A percentile compares a stretch with the other conserved stretches of the same genome.
Evolutionary conservation across 2,113 vertebrate species (phyloP).

Genomic region (Hippocampus zosterae): DNA sequence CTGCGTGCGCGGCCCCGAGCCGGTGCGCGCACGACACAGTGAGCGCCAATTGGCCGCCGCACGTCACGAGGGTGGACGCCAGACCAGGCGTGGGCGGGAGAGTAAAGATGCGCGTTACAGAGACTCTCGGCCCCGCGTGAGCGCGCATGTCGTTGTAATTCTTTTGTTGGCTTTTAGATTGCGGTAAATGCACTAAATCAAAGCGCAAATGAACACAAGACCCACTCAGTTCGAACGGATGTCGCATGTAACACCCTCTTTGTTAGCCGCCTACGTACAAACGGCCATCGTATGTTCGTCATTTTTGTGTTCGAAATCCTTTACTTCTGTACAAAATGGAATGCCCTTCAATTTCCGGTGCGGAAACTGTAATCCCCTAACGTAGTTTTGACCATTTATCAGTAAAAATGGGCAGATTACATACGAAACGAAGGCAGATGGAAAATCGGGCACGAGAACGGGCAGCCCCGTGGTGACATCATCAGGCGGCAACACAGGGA

Average conservation of each 20-base stretch:
- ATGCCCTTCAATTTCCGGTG: background rate
- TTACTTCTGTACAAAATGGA: background rate
- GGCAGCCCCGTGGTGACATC: conserved; percentile 20
- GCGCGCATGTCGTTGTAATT: conserved; percentile 63
- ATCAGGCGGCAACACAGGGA: conserved; percentile 13
- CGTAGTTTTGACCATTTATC: background rate
- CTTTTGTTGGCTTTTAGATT: conserved; percentile 14
- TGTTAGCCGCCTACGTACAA: background rate
- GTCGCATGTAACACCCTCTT: background rate
- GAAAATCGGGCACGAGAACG: conserved; percentile 37
- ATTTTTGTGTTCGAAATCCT: background rate
- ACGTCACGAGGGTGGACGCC: conserved; percentile 49
- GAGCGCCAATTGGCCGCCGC: conserved; percentile 40
- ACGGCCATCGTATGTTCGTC: background rate
- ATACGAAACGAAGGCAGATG: background rate
- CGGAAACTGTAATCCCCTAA: background rate
- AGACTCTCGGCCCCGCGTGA: conserved; percentile 40
- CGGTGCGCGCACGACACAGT: conserved; percentile 48
- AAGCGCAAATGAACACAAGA: background rate
- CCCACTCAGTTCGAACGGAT: background rate
- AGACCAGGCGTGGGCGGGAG: conserved; percentile 48
- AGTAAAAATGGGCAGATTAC: background rate
- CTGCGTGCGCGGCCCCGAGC: conserved; percentile 70
- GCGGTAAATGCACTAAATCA: background rate
- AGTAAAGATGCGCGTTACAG: conserved; percentile 57